Evolutionary conservation across 2,888 invertebrate genomes (phyloP).

Genomic region (Lasioglossum figueresi): DNA sequence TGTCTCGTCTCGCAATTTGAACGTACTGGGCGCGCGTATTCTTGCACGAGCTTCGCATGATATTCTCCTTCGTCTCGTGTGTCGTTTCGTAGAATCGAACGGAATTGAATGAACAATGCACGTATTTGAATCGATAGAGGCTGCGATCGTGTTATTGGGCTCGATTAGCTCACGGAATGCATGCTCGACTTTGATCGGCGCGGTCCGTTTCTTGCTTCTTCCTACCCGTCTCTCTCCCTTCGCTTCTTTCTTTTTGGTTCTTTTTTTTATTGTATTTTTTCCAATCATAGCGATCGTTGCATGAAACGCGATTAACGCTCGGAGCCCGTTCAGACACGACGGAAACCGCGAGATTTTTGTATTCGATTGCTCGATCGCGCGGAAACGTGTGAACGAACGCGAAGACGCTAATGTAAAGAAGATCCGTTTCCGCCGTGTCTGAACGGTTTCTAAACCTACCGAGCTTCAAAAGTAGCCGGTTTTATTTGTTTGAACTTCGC

Average conservation of each 20-base stretch:
- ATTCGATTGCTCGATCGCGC: no score
- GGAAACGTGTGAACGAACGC: no score
- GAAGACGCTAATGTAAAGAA: no score
- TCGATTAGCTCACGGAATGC: background rate
- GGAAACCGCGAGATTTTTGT: no score
- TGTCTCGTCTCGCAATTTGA: background rate
- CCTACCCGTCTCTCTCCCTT: background rate
- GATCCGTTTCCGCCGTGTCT: no score
- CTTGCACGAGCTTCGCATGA: background rate
- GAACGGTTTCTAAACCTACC: no score
- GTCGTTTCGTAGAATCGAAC: conserved; percentile 38
- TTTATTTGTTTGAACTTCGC: no score
- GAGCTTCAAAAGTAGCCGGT: no score
- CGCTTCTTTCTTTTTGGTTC: background rate
- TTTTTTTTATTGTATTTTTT: background rate
- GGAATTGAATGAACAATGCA: conserved; percentile 49
- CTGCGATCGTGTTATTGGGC: background rate
- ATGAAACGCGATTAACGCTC: background rate
- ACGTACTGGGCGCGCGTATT: background rate
- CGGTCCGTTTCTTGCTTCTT: background rate
- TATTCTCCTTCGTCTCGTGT: background rate
- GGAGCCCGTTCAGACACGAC: no score
- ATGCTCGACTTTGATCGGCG: conserved; percentile 32
- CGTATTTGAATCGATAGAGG: conserved; percentile 39
- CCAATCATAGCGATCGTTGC: background rate